phyloP scores from a whole-genome alignment of 2,888 invertebrate species.

The Synergus umbraculus region DNA sequence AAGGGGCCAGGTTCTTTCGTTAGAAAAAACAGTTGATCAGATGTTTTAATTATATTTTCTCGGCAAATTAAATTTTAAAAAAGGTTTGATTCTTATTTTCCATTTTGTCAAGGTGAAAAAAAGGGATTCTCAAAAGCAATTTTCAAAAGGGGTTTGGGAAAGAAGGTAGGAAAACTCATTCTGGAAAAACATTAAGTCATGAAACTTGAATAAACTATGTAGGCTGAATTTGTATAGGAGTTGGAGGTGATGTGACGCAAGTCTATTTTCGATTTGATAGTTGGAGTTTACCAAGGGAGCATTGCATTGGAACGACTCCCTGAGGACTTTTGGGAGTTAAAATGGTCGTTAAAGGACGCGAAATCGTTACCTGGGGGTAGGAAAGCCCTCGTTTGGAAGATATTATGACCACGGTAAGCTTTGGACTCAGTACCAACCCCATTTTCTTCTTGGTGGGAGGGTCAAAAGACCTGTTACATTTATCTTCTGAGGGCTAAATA shows the following conservation, averaged over 20 bases:
- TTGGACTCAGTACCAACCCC: constrained; percentile 48
- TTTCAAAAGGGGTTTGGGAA: too few species aligned
- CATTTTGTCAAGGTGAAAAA: too few species aligned
- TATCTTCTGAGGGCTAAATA: constrained; percentile 67
- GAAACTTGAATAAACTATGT: neutral
- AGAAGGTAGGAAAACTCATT: too few species aligned
- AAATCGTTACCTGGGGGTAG: constrained; percentile 43
- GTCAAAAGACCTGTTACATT: constrained; percentile 70
- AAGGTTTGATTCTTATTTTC: too few species aligned
- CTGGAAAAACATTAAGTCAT: neutral
- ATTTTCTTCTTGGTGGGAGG: constrained; percentile 52
- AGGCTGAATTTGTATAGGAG: neutral
- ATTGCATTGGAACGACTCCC: constrained; percentile 18
- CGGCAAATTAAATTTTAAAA: too few species aligned
- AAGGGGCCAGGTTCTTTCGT: neutral
- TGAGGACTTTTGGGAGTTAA: constrained; percentile 30
- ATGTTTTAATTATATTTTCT: too few species aligned
- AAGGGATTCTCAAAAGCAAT: too few species aligned
- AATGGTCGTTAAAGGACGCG: constrained; percentile 42
- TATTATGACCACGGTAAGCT: constrained; percentile 37
- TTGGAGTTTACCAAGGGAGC: constrained; percentile 14
- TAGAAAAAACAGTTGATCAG: too few species aligned
- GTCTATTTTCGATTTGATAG: constrained; percentile 35
- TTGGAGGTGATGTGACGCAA: neutral
- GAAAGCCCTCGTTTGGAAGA: constrained; percentile 21